Evolutionary conservation across 2,797 vertebrate genomes (phyloP).

Genomic region (Molothrus ater): DNA sequence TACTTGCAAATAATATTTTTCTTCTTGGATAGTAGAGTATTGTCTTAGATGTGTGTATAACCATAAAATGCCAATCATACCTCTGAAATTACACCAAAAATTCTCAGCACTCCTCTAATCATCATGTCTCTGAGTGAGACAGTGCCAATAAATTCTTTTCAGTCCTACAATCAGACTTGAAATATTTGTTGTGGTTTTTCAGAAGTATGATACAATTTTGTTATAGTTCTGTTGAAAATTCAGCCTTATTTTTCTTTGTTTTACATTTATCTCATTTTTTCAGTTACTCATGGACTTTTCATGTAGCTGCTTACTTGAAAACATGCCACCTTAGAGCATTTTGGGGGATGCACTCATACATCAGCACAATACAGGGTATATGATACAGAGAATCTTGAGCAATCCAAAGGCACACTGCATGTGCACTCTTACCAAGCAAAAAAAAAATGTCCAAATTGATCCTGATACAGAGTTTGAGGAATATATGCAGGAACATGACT

Average conservation of each 20-base stretch:
- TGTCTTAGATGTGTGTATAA: not conserved
- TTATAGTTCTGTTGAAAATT: not conserved
- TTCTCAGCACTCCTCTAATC: not conserved
- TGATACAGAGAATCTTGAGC: not conserved
- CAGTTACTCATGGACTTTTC: not conserved
- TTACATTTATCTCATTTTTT: not conserved
- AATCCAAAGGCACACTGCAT: not conserved
- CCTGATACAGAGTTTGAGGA: not conserved
- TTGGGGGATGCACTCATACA: not conserved
- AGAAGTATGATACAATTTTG: not conserved
- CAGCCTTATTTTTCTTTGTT: not conserved
- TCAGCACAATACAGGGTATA: not conserved
- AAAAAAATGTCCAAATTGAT: not conserved
- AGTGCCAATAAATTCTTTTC: conserved; percentile 3
- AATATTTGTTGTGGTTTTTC: conserved; percentile 10
- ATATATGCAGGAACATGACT: not conserved
- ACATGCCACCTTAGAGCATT: not conserved
- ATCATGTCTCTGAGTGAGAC: not conserved
- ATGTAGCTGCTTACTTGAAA: not conserved
- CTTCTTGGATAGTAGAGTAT: not conserved
- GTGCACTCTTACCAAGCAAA: not conserved
- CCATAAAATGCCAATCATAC: conserved; percentile 4
- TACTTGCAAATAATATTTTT: not conserved
- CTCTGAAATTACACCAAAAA: not conserved
- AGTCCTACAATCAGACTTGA: not conserved